Evolutionary conservation across 1,140 invertebrate genomes (phyloP), one percentile per base, ranked within the genome.

Genomic region (Drosophila bipectinata): DNA sequence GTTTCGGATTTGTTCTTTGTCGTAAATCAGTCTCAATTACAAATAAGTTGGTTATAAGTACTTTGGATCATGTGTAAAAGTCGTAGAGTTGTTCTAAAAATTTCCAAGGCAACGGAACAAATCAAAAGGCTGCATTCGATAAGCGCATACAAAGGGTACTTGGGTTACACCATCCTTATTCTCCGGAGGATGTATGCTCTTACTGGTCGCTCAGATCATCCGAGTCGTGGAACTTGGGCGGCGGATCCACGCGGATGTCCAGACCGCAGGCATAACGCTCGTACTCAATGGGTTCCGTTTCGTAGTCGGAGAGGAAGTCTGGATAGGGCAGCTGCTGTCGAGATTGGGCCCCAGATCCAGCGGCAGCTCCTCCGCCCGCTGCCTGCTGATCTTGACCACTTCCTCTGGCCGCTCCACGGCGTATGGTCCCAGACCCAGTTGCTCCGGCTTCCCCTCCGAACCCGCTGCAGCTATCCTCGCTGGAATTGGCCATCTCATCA

Each of bases 11-110:
- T 59, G 18, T 60, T 77, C 62, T 51, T 62, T 57, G 71, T 87
- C 83, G 83, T 88, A 88, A 88, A 88, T 88, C 83, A 88, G 83
- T 88, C 83, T 88, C 83, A 88, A 82, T 89, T 88, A 88, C 81
- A 88, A 88, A 88, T 83, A 88, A 88, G 76, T 88, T 83, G 82
- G 82, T 76, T 87, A 68, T 85, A 75, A 75, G 71, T 73, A 81
- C 54, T 81, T 37, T 85, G 82, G 82, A 87, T 87, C 47, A 37
- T 68, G 66, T 84, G 82, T 85, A 87, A 76, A 85, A 82, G 67
- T 82, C 55, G 53, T 72, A 82, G 82, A 84, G 59, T 87, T 77
- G 32, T 64, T 82, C 72, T 78, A 79, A 85, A 80, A 85, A 71
- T 69, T 69, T 78, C 37, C 74, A 88, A 85, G 83, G 82, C 78